Evolutionary conservation across 2,113 vertebrate species (phyloP).

Genomic region (Nesogale talazaci): DNA sequence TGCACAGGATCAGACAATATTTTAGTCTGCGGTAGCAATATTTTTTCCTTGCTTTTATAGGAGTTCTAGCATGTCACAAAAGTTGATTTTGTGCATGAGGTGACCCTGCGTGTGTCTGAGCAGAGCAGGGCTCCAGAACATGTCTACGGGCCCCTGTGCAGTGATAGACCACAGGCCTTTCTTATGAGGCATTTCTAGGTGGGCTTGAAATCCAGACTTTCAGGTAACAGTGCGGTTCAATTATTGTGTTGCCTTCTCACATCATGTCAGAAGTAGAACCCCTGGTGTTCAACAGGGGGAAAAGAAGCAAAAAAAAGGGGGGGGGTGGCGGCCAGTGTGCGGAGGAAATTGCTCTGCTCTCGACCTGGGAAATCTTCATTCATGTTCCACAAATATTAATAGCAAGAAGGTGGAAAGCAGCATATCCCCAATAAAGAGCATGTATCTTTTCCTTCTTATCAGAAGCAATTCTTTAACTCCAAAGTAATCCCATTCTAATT

Average conservation of each 20-base stretch:
- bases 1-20: too few relatives aligned
- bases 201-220: not conserved
- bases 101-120: not conserved
- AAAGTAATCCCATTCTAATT: conserved; percentile 83
- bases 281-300: not conserved
- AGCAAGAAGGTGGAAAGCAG: not conserved
- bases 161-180: not conserved
- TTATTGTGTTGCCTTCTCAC: not conserved
- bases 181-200: not conserved
- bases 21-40: too few relatives aligned
- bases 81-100: too few relatives aligned
- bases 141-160: not conserved
- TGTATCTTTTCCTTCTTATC: conserved; percentile 22
- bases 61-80: too few relatives aligned
- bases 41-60: too few relatives aligned
- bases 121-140: not conserved
- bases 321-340: too few relatives aligned
- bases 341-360: not conserved
- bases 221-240: not conserved
- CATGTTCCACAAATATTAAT: not conserved
- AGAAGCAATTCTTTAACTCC: conserved; percentile 61
- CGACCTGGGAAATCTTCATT: not conserved
- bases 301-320: not conserved
- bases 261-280: not conserved
- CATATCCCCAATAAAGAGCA: conserved; percentile 32